Percentiles rank a stretch among this genome's conserved stretches.
phyloP scores from a whole-genome alignment of 2,113 vertebrate genomes.

The Engraulis encrasicolus region DNA sequence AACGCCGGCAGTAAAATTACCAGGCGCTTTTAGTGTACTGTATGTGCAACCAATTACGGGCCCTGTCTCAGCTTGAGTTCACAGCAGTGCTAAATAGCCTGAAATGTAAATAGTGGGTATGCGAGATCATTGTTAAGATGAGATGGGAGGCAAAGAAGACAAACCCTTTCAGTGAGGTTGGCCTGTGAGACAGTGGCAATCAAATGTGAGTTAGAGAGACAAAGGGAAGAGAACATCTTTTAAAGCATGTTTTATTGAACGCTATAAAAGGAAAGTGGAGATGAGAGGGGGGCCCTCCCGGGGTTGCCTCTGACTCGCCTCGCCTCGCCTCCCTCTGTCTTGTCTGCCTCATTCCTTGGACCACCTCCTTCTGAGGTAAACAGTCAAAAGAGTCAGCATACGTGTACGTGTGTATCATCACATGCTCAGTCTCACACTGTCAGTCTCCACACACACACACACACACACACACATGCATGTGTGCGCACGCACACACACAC shows the following conservation, averaged over 20 bases:
- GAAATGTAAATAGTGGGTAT: background rate
- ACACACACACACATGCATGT: constrained; percentile 4
- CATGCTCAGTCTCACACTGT: background rate
- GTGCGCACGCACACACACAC: background rate
- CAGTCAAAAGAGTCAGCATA: constrained; percentile 48
- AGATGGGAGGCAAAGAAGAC: too few species aligned
- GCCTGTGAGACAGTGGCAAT: constrained; percentile 50
- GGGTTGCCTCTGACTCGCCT: constrained; percentile 42
- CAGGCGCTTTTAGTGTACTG: background rate
- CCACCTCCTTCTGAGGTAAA: constrained; percentile 49
- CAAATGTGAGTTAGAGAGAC: constrained; percentile 59
- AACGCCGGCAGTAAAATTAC: background rate
- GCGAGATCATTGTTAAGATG: background rate
- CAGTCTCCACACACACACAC: background rate
- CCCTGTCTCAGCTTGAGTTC: background rate
- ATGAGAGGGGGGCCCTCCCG: constrained; percentile 53
- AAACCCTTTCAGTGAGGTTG: constrained; percentile 29
- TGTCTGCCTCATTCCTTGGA: constrained; percentile 42
- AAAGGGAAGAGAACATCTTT: constrained; percentile 59
- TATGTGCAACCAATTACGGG: background rate
- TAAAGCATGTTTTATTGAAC: constrained; percentile 67
- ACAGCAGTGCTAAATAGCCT: background rate
- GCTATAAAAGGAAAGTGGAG: constrained; percentile 57
- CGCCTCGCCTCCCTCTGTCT: too few species aligned
- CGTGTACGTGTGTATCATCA: constrained; percentile 23